phyloP scores from a whole-genome alignment of 2,888 invertebrate species.

The Phlogophora meticulosa region DNA sequence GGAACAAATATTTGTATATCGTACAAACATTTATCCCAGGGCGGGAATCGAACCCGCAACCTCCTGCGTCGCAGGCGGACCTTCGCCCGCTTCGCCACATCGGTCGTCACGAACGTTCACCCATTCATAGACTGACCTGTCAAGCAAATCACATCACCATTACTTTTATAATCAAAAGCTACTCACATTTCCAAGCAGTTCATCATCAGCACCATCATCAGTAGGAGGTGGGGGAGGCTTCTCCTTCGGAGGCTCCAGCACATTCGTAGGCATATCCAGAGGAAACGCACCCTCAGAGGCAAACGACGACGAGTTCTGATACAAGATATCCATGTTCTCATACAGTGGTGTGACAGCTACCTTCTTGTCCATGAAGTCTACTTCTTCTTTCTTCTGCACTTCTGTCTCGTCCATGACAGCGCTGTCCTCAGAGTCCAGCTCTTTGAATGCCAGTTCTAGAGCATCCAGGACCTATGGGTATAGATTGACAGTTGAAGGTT shows the following conservation, averaged over 20 bases:
- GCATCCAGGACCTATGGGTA: conserved; percentile 91
- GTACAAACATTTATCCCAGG: no score
- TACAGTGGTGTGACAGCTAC: conserved; percentile 90
- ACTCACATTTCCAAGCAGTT: conserved; percentile 88
- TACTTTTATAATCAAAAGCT: neutral
- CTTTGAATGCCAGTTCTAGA: conserved; percentile 92
- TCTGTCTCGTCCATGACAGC: conserved; percentile 85
- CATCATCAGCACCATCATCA: conserved; percentile 86
- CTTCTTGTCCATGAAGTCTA: conserved; percentile 78
- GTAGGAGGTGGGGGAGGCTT: conserved; percentile 96
- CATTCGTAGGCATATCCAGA: conserved; percentile 91
- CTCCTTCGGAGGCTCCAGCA: conserved; percentile 95
- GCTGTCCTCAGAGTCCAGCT: conserved; percentile 90
- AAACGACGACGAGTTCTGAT: conserved; percentile 78
- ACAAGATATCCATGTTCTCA: conserved; percentile 92
- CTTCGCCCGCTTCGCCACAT: no score
- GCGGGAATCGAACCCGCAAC: no score
- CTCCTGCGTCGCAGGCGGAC: no score
- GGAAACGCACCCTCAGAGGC: conserved; percentile 82
- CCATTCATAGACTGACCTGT: no score
- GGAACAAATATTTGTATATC: no score
- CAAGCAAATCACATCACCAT: neutral
- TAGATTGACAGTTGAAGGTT: conserved; percentile 40
- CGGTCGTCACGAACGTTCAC: no score
- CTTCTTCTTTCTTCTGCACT: conserved; percentile 67